Conservation (phyloP, 2,888 invertebrate species). For the Spisula subtruncata region DNA sequence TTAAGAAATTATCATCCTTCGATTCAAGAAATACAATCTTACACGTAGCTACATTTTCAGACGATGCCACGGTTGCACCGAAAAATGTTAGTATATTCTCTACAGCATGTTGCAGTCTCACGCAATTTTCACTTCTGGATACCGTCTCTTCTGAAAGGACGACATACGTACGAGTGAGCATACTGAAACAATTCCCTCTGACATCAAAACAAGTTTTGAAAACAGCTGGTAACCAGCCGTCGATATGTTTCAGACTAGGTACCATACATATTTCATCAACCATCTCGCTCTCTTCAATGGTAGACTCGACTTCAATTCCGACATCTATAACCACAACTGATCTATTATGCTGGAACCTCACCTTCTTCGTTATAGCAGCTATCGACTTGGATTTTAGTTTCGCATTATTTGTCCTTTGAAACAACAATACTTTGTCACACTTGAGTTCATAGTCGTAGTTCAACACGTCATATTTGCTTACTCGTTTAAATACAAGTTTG, state of each 20-base stretch:
- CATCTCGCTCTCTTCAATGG: too few species aligned
- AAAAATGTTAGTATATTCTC: not conserved
- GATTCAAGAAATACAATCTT: slow-evolving; percentile 6
- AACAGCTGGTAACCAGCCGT: not conserved
- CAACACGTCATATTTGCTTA: not conserved
- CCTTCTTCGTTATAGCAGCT: not conserved
- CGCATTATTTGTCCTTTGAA: not conserved
- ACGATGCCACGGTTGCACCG: not conserved
- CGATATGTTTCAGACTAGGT: not conserved
- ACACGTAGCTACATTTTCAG: not conserved
- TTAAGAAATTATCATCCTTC: not conserved
- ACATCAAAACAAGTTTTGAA: not conserved
- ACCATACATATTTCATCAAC: not conserved
- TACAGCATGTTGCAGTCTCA: not conserved
- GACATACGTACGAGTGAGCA: not conserved
- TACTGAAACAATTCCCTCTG: not conserved
- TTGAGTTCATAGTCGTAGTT: not conserved
- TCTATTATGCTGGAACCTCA: not conserved
- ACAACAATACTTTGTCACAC: not conserved
- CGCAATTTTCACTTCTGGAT: not conserved
- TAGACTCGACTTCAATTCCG: too few species aligned
- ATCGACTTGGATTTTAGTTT: not conserved
- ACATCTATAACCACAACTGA: not conserved
- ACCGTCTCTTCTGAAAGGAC: not conserved
- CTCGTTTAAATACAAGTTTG: not conserved